These are phyloP conservation scores for Drosophila serrata DNA, from an alignment of 1,140 invertebrate species.

Conservation along the genomic window DNA sequence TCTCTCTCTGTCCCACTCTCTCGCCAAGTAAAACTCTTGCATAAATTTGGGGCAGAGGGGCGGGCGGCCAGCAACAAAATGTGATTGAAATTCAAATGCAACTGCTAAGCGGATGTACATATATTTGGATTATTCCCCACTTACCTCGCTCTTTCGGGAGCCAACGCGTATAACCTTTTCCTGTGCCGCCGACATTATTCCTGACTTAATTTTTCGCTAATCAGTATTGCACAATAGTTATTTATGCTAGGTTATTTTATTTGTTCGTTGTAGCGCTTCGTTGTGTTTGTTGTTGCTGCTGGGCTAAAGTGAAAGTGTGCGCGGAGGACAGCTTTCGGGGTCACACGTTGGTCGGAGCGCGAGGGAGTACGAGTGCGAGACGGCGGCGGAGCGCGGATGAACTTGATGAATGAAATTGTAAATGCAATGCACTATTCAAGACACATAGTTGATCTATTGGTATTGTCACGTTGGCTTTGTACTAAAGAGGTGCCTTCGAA, in stretches of 20 bases:
- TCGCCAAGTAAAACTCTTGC: constrained; percentile 32
- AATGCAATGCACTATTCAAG: constrained; percentile 59
- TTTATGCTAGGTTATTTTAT: constrained; percentile 32
- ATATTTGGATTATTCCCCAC: constrained; percentile 42
- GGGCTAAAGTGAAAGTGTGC: constrained; percentile 69
- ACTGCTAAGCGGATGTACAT: constrained; percentile 55
- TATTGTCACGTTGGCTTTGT: constrained; percentile 73
- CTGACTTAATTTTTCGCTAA: constrained; percentile 33
- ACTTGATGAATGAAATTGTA: constrained; percentile 69
- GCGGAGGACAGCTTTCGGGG: constrained; percentile 57
- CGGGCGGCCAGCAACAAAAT: constrained; percentile 21
- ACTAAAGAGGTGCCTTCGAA: constrained; percentile 40
- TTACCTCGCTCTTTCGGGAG: constrained; percentile 89
- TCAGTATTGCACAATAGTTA: constrained; percentile 69
- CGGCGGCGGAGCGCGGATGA: constrained; percentile 19
- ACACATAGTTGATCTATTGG: constrained; percentile 58
- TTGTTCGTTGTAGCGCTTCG: constrained; percentile 15
- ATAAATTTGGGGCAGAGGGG: constrained; percentile 1
- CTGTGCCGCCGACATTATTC: constrained; percentile 55
- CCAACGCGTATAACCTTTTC: constrained; percentile 87
- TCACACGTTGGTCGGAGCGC: constrained; percentile 43
- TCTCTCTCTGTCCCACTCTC: constrained; percentile 24
- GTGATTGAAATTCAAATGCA: constrained; percentile 76
- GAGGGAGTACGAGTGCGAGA: constrained; percentile 13
- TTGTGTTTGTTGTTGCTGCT: constrained; percentile 14